Conservation (phyloP, 2,797 vertebrate species). For the Borostomias antarcticus region DNA sequence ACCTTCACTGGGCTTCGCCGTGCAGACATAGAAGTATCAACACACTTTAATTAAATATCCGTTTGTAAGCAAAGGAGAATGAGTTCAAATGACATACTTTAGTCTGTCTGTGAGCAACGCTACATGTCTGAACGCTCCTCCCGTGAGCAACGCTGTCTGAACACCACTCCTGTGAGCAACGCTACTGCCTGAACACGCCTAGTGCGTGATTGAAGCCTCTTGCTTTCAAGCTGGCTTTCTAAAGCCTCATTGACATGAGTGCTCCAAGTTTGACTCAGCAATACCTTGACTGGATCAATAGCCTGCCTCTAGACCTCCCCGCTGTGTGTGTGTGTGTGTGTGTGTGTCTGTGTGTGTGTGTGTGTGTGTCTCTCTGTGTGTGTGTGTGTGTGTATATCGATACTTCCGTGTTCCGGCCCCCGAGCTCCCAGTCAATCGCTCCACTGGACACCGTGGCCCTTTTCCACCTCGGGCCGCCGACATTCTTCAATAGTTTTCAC, state of each 20-base stretch:
- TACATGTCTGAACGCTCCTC: too few relatives aligned
- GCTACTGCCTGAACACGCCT: slow-evolving; percentile 23
- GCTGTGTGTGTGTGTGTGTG: slow-evolving; percentile 20
- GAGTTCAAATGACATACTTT: too few relatives aligned
- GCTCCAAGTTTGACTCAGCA: slow-evolving; percentile 43
- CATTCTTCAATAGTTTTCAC: too few relatives aligned
- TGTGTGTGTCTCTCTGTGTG: background rate
- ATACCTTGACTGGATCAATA: slow-evolving; percentile 55
- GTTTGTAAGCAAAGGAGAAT: too few relatives aligned
- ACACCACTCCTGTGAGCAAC: slow-evolving; percentile 12
- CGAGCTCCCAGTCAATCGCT: slow-evolving; percentile 41
- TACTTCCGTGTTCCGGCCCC: background rate
- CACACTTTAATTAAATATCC: too few relatives aligned
- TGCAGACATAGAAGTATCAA: too few relatives aligned
- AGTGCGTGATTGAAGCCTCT: slow-evolving; percentile 24
- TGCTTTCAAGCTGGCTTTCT: slow-evolving; percentile 8
- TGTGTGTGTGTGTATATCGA: too few relatives aligned
- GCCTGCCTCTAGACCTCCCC: slow-evolving; percentile 11
- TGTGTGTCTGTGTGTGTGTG: slow-evolving; percentile 12
- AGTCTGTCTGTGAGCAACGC: too few relatives aligned
- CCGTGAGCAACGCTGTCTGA: background rate
- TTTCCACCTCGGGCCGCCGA: slow-evolving; percentile 55
- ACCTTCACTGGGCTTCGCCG: too few relatives aligned
- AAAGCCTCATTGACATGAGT: slow-evolving; percentile 39
- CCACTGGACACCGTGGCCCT: slow-evolving; percentile 53